A percentile compares a stretch with the other conserved stretches of the same genome.
Conservation (phyloP, 2,797 vertebrate genomes). For the Bryconaethiops microstoma region DNA sequence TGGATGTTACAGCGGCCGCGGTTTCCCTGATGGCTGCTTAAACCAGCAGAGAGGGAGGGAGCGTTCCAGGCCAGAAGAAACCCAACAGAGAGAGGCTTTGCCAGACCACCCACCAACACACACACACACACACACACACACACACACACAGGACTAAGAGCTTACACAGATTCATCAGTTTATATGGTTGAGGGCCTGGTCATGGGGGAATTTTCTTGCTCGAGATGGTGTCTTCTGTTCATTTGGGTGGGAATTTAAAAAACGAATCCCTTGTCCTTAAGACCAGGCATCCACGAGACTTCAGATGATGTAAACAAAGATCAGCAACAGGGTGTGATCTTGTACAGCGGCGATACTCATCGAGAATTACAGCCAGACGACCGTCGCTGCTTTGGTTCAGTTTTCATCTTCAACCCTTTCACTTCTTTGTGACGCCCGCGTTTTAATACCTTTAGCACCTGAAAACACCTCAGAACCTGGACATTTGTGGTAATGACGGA, state of each 20-base stretch:
- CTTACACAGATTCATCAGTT: constrained; percentile 42
- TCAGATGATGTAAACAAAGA: constrained; percentile 16
- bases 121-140: neutral
- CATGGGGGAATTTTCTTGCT: constrained; percentile 27
- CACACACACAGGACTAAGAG: constrained; percentile 24
- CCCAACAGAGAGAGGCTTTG: constrained; percentile 10
- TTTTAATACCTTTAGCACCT: neutral
- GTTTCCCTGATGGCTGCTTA: constrained; percentile 44
- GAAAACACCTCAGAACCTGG: neutral
- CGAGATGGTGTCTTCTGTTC: constrained; percentile 12
- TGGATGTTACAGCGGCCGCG: constrained; percentile 34
- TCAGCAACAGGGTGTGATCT: neutral
- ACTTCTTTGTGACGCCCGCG: neutral
- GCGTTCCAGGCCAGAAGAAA: constrained; percentile 42
- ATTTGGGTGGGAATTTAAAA: neutral
- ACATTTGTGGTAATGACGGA: neutral
- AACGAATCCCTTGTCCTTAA: neutral
- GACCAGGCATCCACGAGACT: neutral
- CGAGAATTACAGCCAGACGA: neutral
- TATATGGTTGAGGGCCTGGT: constrained; percentile 20
- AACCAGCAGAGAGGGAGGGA: constrained; percentile 9
- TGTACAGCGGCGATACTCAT: too few species aligned
- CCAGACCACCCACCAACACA: constrained; percentile 41
- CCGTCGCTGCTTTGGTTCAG: neutral
- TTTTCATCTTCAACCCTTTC: neutral